Evolutionary conservation across 2,113 vertebrate species (phyloP).

Genomic region (rat (Rattus norvegicus)): GRCr8 NC_086028.1:5214001-5214500

Average conservation of each 20-base stretch:
- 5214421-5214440: not conserved
- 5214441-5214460: not conserved
- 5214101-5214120: not conserved
- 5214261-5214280: too few relatives aligned
- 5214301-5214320: not conserved
- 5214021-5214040: not conserved
- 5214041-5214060: not conserved
- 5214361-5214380: not conserved
- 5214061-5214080: not conserved
- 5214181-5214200: too few relatives aligned
- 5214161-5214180: too few relatives aligned
- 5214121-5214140: too few relatives aligned
- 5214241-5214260: fast-evolving
- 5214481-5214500: too few relatives aligned
- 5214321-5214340: not conserved
- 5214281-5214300: not conserved
- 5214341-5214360: too few relatives aligned
- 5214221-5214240: too few relatives aligned
- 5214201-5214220: too few relatives aligned
- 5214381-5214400: not conserved
- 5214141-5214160: too few relatives aligned
- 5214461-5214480: too few relatives aligned
- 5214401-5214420: not conserved
- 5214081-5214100: not conserved
- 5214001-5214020: not conserved